Conservation (phyloP, 2,888 invertebrate genomes). For the Acrocyrtus sp. region DNA sequence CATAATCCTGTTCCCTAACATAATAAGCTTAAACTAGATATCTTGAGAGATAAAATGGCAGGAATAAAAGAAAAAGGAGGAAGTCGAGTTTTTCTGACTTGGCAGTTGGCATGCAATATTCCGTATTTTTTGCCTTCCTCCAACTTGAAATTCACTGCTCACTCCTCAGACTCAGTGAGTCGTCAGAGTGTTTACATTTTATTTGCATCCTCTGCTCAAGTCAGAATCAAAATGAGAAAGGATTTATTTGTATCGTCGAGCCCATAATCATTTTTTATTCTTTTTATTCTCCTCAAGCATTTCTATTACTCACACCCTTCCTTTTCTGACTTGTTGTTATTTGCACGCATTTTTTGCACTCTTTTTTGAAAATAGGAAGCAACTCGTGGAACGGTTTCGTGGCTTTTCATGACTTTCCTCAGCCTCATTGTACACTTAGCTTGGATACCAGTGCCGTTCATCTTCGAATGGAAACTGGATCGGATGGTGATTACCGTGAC, state of each 20-base stretch:
- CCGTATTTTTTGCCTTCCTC: no score
- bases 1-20: no score
- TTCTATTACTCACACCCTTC: neutral
- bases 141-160: no score
- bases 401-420: constrained; percentile 59
- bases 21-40: no score
- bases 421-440: constrained; percentile 53
- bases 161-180: no score
- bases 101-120: no score
- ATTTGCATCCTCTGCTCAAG: no score
- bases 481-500: constrained; percentile 56
- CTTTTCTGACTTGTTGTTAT: constrained; percentile 21
- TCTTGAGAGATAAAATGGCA: no score
- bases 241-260: neutral
- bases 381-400: constrained; percentile 56
- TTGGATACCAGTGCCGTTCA: constrained; percentile 59
- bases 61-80: no score
- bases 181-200: constrained; percentile 4
- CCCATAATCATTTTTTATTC: neutral
- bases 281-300: neutral
- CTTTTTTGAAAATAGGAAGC: constrained; percentile 53
- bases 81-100: no score
- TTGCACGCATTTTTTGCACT: constrained; percentile 20
- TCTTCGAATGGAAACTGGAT: constrained; percentile 60
- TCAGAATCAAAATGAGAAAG: constrained; percentile 2